phyloP scores from a whole-genome alignment of 2,797 vertebrate species.

The Rhinella marina region DNA sequence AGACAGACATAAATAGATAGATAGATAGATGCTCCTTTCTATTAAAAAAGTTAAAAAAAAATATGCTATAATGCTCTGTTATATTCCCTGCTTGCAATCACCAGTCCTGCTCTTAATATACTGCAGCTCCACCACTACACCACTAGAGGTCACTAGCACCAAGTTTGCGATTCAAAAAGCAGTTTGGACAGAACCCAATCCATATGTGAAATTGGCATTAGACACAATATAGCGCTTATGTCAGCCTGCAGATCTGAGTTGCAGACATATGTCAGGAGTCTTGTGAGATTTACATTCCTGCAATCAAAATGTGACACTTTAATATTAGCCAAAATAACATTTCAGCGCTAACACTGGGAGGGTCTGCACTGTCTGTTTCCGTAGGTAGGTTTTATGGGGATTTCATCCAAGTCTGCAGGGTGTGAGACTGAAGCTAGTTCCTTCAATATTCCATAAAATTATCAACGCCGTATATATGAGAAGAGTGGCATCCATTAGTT shows the following conservation, averaged over 20 bases:
- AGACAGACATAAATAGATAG: not conserved
- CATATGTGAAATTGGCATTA: not conserved
- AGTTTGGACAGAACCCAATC: constrained; percentile 13
- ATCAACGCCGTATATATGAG: not conserved
- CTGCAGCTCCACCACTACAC: not conserved
- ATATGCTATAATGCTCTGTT: not conserved
- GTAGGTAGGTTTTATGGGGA: not conserved
- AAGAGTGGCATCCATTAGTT: not conserved
- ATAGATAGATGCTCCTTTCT: too few species aligned
- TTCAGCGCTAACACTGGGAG: constrained; percentile 1
- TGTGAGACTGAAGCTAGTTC: not conserved
- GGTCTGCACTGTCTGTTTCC: not conserved
- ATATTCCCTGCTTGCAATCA: not conserved
- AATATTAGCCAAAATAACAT: constrained; percentile 11
- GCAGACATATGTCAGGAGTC: constrained; percentile 40
- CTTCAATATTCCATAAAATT: not conserved
- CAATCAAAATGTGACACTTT: constrained; percentile 34
- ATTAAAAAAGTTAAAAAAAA: too few species aligned
- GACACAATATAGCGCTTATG: constrained; percentile 32
- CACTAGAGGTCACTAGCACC: constrained; percentile 46
- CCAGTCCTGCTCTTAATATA: not conserved
- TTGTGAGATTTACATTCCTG: constrained; percentile 38
- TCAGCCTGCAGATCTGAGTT: constrained; percentile 14
- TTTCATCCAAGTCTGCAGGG: constrained; percentile 22
- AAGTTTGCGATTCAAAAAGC: not conserved